Evolutionary conservation across 35 echinoderm and acorn worm species (phyloP).

Genomic region (Holothuria glaberrima): DNA sequence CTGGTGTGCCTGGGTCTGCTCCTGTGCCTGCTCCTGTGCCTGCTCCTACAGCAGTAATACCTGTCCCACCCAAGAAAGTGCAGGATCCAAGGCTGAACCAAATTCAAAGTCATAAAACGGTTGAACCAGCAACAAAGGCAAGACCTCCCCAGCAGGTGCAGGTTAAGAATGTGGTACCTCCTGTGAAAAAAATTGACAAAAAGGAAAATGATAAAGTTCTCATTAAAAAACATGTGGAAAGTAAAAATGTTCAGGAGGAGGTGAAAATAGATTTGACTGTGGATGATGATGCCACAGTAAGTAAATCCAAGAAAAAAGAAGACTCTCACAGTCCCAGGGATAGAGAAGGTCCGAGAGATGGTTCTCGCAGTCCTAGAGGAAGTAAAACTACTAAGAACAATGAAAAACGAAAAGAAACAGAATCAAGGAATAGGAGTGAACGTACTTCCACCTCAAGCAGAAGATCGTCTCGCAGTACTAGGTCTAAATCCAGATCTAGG

Average conservation of each 20-base stretch:
- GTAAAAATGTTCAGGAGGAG: not conserved
- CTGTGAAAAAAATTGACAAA: constrained; percentile 15
- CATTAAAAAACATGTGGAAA: not conserved
- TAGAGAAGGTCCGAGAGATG: constrained; percentile 30
- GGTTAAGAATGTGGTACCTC: constrained; percentile 13
- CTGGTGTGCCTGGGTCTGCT: constrained; percentile 13
- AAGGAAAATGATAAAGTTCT: not conserved
- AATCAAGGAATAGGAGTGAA: constrained; percentile 26
- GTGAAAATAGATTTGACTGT: not conserved
- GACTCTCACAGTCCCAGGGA: constrained; percentile 35
- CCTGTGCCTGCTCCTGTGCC: no score
- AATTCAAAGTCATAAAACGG: not conserved
- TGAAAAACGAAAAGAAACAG: constrained; percentile 31
- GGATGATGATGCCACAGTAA: not conserved
- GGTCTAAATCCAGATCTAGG: constrained; percentile 20
- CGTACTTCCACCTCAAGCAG: not conserved
- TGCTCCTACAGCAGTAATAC: not conserved
- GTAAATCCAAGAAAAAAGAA: not conserved
- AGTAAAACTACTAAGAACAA: not conserved
- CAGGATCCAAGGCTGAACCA: not conserved
- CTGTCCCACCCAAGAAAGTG: not conserved
- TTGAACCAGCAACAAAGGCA: not conserved
- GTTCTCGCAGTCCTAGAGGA: constrained; percentile 33
- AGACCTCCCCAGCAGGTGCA: not conserved
- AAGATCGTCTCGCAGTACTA: constrained; percentile 6